Evolutionary conservation across 1,140 invertebrate genomes (phyloP).

Genomic region (Drosophila repletoides): DNA sequence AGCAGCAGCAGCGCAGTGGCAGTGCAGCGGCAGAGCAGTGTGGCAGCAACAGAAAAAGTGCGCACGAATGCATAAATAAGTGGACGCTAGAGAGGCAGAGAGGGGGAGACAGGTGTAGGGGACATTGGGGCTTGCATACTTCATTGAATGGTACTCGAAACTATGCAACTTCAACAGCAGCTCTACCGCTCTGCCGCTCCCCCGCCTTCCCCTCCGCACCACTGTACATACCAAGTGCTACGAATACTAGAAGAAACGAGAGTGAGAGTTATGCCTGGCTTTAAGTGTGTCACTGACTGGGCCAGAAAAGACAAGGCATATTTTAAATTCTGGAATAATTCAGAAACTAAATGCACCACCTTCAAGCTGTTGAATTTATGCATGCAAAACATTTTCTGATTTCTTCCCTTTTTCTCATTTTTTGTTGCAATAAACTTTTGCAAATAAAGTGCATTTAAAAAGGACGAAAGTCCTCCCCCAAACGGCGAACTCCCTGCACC

Average conservation of each 20-base stretch:
- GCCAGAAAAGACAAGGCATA: background rate
- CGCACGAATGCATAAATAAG: constrained; percentile 77
- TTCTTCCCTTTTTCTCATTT: constrained; percentile 20
- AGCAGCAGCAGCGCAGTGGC: constrained; percentile 10
- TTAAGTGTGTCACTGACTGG: constrained; percentile 32
- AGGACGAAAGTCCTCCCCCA: constrained; percentile 9
- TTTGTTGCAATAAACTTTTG: constrained; percentile 35
- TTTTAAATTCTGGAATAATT: constrained; percentile 20
- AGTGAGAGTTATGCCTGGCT: constrained; percentile 10
- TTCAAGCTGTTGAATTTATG: constrained; percentile 42
- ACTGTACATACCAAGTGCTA: constrained; percentile 5
- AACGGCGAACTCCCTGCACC: too few relatives aligned
- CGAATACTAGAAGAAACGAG: background rate
- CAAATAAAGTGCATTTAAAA: constrained; percentile 63
- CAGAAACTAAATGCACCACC: background rate
- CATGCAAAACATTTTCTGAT: constrained; percentile 22
- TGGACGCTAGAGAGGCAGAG: constrained; percentile 11
- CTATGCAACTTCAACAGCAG: constrained; percentile 52
- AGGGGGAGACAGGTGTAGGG: constrained; percentile 11
- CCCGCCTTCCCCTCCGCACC: background rate
- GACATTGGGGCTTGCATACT: constrained; percentile 42
- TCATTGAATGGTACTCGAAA: constrained; percentile 76
- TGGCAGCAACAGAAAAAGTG: constrained; percentile 61
- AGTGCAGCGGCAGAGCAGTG: too few relatives aligned
- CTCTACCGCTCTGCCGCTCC: constrained; percentile 2